A percentile compares a stretch with the other conserved stretches of the same genome.
These are phyloP conservation scores for Misgurnus anguillicaudatus DNA, from an alignment of 2,113 vertebrate species.

Conservation along the genomic window DNA sequence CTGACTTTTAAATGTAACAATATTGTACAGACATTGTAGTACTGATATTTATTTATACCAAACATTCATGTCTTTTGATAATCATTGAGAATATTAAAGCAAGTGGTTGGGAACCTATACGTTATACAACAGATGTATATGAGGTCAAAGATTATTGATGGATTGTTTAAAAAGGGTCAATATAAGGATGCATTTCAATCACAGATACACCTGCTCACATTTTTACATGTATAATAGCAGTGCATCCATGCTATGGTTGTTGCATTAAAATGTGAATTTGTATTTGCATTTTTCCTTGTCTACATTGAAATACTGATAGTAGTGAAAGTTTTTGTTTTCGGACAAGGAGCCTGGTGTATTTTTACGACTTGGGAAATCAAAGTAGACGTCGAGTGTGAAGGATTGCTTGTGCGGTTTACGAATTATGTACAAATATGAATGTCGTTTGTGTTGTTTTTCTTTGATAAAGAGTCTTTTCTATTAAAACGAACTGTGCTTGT, in stretches of 20 bases:
- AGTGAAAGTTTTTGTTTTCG: conserved; percentile 35
- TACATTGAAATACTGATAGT: conserved; percentile 22
- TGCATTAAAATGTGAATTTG: conserved; percentile 74
- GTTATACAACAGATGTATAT: conserved; percentile 30
- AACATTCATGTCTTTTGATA: conserved; percentile 59
- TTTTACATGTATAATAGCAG: conserved; percentile 44
- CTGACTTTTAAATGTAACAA: conserved; percentile 68
- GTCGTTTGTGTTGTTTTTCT: conserved; percentile 65
- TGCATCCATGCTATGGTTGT: conserved; percentile 73
- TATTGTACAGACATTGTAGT: conserved; percentile 59
- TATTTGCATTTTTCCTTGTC: conserved; percentile 57
- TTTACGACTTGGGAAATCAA: conserved; percentile 45
- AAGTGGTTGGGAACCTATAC: conserved; percentile 31
- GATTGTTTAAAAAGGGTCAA: conserved; percentile 23
- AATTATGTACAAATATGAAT: conserved; percentile 69
- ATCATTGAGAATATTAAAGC: conserved; percentile 13
- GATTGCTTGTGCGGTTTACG: conserved; percentile 65
- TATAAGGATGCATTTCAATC: conserved; percentile 13
- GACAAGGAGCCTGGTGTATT: conserved; percentile 41
- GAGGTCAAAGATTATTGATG: conserved; percentile 18
- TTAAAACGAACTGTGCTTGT: conserved; percentile 69
- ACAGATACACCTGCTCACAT: conserved; percentile 1
- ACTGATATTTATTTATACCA: conserved; percentile 75
- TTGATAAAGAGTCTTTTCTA: conserved; percentile 63
- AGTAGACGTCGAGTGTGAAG: conserved; percentile 50